Conservation (phyloP, 2,113 vertebrate genomes). For the Terrapene triunguis region DNA sequence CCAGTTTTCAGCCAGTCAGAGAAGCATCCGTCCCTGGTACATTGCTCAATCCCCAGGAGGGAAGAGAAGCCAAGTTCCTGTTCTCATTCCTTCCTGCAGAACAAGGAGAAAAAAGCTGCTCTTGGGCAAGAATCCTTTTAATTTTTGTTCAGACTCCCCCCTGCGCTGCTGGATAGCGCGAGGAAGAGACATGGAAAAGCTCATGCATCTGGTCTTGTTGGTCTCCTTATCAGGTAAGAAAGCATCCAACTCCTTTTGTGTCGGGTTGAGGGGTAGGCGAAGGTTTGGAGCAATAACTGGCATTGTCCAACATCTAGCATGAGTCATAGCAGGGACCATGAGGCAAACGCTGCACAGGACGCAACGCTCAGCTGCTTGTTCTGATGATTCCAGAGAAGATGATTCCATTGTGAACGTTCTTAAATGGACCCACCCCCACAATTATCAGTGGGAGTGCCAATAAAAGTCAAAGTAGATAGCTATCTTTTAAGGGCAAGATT, state of each 20-base stretch:
- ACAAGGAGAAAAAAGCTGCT: constrained; percentile 28
- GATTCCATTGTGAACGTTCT: neutral
- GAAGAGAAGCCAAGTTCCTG: constrained; percentile 28
- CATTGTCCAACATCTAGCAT: neutral
- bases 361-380: neutral
- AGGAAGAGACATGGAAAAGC: constrained; percentile 48
- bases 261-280: neutral
- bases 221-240: constrained; percentile 66
- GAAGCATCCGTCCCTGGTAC: neutral
- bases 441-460: neutral
- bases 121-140: constrained; percentile 16
- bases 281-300: neutral
- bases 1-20: constrained; percentile 11
- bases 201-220: constrained; percentile 33
- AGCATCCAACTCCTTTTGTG: rapidly evolving
- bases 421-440: neutral
- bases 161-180: neutral
- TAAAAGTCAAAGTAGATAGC: neutral
- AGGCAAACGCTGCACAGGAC: neutral
- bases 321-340: neutral
- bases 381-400: neutral
- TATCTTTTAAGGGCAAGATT: neutral
- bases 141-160: neutral
- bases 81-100: neutral
- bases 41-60: constrained; percentile 73